Evolutionary conservation across 2,113 vertebrate genomes (phyloP).

Genomic region (Gymnogyps californianus): DNA sequence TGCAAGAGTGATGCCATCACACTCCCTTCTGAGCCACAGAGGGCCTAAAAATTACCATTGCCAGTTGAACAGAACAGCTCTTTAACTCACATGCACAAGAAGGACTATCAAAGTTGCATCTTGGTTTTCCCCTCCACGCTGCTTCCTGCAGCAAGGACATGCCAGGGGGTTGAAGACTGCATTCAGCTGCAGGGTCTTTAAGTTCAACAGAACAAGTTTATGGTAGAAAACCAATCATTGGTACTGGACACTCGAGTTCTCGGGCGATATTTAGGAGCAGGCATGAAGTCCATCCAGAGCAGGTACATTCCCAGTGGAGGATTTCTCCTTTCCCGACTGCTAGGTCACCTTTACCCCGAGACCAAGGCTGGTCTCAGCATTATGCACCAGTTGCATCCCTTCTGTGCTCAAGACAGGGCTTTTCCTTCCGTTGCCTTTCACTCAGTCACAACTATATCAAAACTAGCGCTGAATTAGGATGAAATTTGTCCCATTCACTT

Average conservation of each 20-base stretch:
- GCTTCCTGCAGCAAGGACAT: neutral
- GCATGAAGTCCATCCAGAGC: neutral
- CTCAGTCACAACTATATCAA: conserved; percentile 15
- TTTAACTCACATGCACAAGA: neutral
- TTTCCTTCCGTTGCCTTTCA: conserved; percentile 48
- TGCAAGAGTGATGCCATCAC: neutral
- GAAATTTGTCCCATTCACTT: neutral
- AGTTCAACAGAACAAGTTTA: neutral
- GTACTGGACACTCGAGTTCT: neutral
- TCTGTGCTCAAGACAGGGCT: conserved; percentile 13
- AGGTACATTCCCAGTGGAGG: neutral
- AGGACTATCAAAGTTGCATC: neutral
- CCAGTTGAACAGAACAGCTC: neutral
- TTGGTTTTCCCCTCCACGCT: neutral
- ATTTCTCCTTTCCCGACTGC: neutral
- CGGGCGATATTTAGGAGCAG: neutral
- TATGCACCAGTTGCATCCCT: neutral
- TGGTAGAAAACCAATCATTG: neutral
- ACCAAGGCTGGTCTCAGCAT: neutral
- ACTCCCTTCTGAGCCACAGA: neutral
- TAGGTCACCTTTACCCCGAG: neutral
- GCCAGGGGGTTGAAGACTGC: neutral
- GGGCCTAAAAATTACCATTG: neutral
- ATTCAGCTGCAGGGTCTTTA: neutral
- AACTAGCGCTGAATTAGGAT: neutral